These are phyloP conservation scores for Amblyteles armatorius DNA, from an alignment of 2,888 invertebrate species.

Conservation along the genomic window DNA sequence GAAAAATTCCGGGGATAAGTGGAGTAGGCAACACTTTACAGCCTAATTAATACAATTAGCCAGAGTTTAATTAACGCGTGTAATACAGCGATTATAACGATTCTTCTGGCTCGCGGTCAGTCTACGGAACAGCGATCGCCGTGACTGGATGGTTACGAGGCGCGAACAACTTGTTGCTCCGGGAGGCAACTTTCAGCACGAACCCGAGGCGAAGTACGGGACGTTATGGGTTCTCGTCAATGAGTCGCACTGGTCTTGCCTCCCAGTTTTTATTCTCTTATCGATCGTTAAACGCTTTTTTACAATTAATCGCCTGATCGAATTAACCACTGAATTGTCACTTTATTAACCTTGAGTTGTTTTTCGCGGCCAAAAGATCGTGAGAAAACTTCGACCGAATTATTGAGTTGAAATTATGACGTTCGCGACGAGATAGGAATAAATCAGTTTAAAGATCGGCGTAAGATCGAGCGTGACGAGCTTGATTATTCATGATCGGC, in stretches of 20 bases:
- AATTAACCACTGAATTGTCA: conserved; percentile 49
- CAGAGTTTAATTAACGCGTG: conserved; percentile 82
- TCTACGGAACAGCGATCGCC: conserved; percentile 80
- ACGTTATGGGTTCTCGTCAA: conserved; percentile 46
- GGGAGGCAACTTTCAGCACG: conserved; percentile 38
- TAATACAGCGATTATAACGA: conserved; percentile 81
- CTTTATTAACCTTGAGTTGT: conserved; percentile 56
- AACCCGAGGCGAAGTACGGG: conserved; percentile 48
- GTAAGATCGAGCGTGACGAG: conserved; percentile 9
- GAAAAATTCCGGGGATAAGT: conserved; percentile 65
- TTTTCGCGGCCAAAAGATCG: conserved; percentile 9
- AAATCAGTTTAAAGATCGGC: conserved; percentile 4
- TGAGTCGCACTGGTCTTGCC: conserved; percentile 45
- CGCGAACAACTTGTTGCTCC: conserved; percentile 23
- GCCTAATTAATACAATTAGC: conserved; percentile 83
- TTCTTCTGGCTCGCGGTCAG: conserved; percentile 72
- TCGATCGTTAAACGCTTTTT: conserved; percentile 41
- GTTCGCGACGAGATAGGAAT: neutral
- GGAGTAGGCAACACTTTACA: conserved; percentile 80
- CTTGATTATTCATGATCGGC: neutral
- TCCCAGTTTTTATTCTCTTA: conserved; percentile 34
- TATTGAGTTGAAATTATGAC: neutral
- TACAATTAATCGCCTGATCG: conserved; percentile 61
- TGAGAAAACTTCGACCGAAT: neutral
- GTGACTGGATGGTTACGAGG: conserved; percentile 57